Percentiles rank a stretch among this genome's conserved stretches.
phyloP scores from a whole-genome alignment of 2,113 vertebrate genomes.

The Epinephelus lanceolatus region DNA sequence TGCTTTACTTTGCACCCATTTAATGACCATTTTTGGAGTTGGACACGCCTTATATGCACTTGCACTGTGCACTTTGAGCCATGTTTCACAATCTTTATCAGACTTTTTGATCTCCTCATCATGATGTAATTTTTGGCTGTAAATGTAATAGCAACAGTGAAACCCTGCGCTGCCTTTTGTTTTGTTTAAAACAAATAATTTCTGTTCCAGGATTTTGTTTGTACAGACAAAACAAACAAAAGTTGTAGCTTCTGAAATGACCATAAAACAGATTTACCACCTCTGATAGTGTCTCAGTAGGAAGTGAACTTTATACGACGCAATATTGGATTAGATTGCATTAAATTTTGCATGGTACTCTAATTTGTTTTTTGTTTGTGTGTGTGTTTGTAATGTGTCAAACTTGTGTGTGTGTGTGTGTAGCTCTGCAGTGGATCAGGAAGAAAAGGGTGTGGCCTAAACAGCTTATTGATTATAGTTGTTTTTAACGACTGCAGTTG shows the following conservation, averaged over 20 bases:
- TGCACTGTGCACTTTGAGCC: too few relatives aligned
- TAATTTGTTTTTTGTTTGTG: neutral
- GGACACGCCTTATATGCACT: too few relatives aligned
- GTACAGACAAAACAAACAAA: neutral
- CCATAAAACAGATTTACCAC: neutral
- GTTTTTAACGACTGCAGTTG: constrained; percentile 72
- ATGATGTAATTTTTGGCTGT: neutral
- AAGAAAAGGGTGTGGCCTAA: constrained; percentile 48
- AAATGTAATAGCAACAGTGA: neutral
- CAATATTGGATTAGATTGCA: too few relatives aligned
- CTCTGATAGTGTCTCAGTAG: neutral
- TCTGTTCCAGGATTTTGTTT: neutral
- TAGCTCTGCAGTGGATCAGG: constrained; percentile 45
- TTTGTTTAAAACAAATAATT: neutral
- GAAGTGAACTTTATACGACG: too few relatives aligned
- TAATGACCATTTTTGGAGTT: too few relatives aligned
- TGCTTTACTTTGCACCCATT: too few relatives aligned
- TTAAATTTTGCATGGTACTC: too few relatives aligned
- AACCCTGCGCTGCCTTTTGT: neutral
- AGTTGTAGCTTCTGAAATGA: neutral
- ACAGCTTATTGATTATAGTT: constrained; percentile 64
- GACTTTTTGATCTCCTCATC: neutral
- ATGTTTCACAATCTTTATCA: neutral
- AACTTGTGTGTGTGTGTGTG: constrained; percentile 7
- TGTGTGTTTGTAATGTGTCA: constrained; percentile 3